Base-by-base conservation (phyloP, 2,797 vertebrate species). In the Eremophila alpestris region DNA sequence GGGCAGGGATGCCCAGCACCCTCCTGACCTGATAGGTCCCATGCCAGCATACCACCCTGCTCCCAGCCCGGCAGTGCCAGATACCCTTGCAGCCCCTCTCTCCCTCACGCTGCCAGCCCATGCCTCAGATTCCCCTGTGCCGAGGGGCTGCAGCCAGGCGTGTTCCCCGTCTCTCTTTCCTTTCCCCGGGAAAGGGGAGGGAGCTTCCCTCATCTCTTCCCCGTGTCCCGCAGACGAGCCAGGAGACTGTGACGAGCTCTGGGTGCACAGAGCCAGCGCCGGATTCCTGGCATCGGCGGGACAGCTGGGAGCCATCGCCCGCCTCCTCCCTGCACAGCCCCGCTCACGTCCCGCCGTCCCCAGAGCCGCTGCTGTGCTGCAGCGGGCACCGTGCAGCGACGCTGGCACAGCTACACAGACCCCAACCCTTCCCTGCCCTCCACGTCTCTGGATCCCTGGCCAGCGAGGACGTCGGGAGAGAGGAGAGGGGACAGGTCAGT, bases 171-270 rank as follows among this genome's bases (percentile, higher is more conserved):
- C 64, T 67, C 59, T 79, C 55, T 41, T 82, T 89, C 52, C 79
- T 90, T 85, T 96, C 54, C 49, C 30, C 1, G 2, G 73, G 79
- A 96, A 93, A 90, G 80, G 88, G 88, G 85, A 93, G 85, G 69
- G 93, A 93, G 83, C 76, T 88, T 95, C 85, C 79, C 65, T 59
- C 18, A 16, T 46, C 7, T 10, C 85, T 91, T 95, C 76, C 79
- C 79, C 3, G 2, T 13, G 12, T 91, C 71, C 91, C 9, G 14
- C 45, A 16, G 71, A 64, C 4, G 23, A 95, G 93, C 93, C 94
- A 95, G 93, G 93, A 96, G 95, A 90, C 90, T 89, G 95, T 96
- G 95, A 96, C 90, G 90, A 95, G 84, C 79, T 93, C 90, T 83
- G 94, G 93, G 85, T 64, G 90, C 34, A 3, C 56, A 4, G 75